phyloP scores from a whole-genome alignment of 1,140 invertebrate species.

The Pissodes strobi region DNA sequence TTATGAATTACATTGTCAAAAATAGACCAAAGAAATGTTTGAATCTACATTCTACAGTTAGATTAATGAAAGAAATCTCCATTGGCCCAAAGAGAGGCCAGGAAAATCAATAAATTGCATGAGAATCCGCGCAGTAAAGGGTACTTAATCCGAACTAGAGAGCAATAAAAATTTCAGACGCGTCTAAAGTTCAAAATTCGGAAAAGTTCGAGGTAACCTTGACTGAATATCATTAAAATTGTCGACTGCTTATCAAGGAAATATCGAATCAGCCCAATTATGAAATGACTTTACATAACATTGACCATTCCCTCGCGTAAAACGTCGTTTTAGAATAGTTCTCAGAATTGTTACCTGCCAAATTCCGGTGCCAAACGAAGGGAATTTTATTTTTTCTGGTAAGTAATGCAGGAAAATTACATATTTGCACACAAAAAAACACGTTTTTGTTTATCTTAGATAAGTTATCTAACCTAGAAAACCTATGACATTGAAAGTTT shows the following conservation, averaged over 20 bases:
- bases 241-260: constrained; percentile 7
- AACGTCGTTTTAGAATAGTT: background rate
- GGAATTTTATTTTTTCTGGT: constrained; percentile 17
- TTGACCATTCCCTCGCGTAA: background rate
- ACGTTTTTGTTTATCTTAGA: constrained; percentile 25
- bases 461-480: constrained; percentile 16
- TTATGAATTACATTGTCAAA: too few relatives aligned
- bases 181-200: constrained; percentile 1
- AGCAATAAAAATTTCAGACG: background rate
- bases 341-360: constrained; percentile 23
- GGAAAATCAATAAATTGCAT: constrained; percentile 25
- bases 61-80: too few relatives aligned
- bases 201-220: constrained; percentile 17
- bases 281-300: constrained; percentile 2
- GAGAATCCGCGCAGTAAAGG: constrained; percentile 11
- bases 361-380: constrained; percentile 21
- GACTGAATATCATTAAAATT: constrained; percentile 15
- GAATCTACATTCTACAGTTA: too few relatives aligned
- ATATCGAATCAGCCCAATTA: background rate
- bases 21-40: too few relatives aligned
- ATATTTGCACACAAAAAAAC: constrained; percentile 22
- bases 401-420: constrained; percentile 13
- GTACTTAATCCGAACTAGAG: background rate
- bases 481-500: too few relatives aligned
- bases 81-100: constrained; percentile 10